Conservation (phyloP, 2,888 invertebrate species). For the Macaria notata region DNA sequence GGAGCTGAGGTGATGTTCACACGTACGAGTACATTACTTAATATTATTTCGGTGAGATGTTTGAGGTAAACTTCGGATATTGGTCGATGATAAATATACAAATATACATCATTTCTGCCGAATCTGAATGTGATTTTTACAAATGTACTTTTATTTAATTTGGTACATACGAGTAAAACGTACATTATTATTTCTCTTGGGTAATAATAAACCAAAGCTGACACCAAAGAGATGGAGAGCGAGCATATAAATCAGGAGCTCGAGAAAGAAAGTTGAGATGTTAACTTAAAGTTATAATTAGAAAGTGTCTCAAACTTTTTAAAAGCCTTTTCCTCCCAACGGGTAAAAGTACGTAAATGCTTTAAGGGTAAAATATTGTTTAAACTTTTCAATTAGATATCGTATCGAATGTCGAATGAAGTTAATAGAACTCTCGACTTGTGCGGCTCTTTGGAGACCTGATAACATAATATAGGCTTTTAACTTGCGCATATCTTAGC, state of each 20-base stretch:
- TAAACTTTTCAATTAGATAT: conserved; percentile 58
- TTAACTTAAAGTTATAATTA: conserved; percentile 34
- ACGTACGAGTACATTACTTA: too few relatives aligned
- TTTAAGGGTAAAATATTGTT: conserved; percentile 40
- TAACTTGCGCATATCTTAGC: conserved; percentile 7
- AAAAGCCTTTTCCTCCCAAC: conserved; percentile 27
- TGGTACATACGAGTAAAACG: too few relatives aligned
- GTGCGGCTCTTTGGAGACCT: conserved; percentile 35
- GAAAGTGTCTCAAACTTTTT: conserved; percentile 28
- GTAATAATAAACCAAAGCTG: conserved; percentile 5
- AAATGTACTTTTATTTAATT: too few relatives aligned
- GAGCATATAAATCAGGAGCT: conserved; percentile 21
- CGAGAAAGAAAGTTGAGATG: conserved; percentile 23
- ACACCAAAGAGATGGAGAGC: conserved; percentile 10
- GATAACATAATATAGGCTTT: conserved; percentile 30
- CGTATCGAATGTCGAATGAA: conserved; percentile 54
- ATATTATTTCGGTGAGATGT: too few relatives aligned
- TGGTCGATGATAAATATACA: too few relatives aligned
- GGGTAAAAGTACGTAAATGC: conserved; percentile 24
- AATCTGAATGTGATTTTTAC: too few relatives aligned
- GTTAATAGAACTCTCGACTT: conserved; percentile 47
- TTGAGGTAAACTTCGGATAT: too few relatives aligned
- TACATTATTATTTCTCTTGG: too few relatives aligned
- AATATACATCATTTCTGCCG: too few relatives aligned
- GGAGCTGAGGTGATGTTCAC: conserved; percentile 1